Evolutionary conservation across 2,113 vertebrate species (phyloP).

Genomic region (Vicugna pacos): DNA sequence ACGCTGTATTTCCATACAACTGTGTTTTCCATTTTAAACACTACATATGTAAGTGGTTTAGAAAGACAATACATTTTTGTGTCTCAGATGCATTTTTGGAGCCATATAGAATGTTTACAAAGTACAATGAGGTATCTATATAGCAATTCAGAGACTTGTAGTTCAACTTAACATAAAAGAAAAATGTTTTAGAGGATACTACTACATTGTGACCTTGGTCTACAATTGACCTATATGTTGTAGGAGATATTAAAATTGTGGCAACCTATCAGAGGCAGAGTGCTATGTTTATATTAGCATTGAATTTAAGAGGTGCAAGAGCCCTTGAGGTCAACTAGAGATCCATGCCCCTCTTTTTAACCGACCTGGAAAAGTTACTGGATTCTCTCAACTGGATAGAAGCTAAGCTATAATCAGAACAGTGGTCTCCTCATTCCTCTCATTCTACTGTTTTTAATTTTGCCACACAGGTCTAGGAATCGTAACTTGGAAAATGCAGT

Average conservation of each 20-base stretch:
- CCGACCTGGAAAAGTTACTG: neutral
- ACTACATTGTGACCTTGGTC: neutral
- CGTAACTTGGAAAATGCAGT: neutral
- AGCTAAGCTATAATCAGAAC: neutral
- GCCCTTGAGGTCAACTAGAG: neutral
- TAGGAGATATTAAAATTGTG: neutral
- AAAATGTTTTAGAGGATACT: neutral
- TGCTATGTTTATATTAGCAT: neutral
- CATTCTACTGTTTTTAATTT: neutral
- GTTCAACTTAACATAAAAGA: neutral
- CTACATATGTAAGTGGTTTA: neutral
- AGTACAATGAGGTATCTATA: neutral
- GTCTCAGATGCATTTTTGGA: neutral
- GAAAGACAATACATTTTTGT: neutral
- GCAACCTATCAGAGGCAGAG: neutral
- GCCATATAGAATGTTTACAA: neutral
- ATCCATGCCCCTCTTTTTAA: neutral
- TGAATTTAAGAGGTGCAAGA: neutral
- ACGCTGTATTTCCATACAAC: neutral
- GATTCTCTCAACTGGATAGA: neutral
- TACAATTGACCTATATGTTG: neutral
- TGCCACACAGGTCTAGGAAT: neutral
- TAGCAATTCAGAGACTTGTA: neutral
- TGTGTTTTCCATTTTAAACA: conserved; percentile 29
- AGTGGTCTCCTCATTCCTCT: neutral